Conservation (phyloP, 2,888 invertebrate species). For the Argynnis bischoffii region DNA sequence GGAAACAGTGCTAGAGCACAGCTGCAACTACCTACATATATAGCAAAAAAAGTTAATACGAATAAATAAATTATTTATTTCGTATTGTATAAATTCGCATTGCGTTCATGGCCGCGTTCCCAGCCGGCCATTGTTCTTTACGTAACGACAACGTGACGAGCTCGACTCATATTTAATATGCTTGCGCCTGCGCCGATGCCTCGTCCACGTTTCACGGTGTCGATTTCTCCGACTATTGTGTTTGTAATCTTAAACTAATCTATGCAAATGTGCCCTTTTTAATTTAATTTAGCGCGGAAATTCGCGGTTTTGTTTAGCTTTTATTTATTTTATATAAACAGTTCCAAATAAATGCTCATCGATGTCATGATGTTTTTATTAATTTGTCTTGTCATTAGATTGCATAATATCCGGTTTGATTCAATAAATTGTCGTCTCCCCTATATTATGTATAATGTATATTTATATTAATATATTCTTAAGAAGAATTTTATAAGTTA, state of each 20-base stretch:
- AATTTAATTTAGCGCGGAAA: slow-evolving; percentile 32
- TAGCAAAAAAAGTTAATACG: slow-evolving; percentile 9
- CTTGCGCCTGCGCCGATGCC: slow-evolving; percentile 54
- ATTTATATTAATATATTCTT: not conserved
- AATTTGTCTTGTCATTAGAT: slow-evolving; percentile 1
- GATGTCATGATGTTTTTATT: not conserved
- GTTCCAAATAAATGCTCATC: not conserved
- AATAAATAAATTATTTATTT: slow-evolving; percentile 22
- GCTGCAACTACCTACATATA: not conserved
- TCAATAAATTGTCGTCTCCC: not conserved
- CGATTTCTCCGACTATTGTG: slow-evolving; percentile 70
- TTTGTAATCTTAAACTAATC: slow-evolving; percentile 54
- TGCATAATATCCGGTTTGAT: slow-evolving; percentile 11
- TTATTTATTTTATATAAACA: slow-evolving; percentile 31
- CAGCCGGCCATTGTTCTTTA: slow-evolving; percentile 77
- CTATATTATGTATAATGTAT: not conserved
- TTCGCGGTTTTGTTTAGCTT: slow-evolving; percentile 9
- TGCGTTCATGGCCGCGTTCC: slow-evolving; percentile 73
- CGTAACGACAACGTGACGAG: slow-evolving; percentile 66
- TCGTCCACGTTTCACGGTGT: slow-evolving; percentile 58
- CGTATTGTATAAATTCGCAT: slow-evolving; percentile 51
- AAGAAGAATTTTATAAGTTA: too few relatives aligned
- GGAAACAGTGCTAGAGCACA: not conserved
- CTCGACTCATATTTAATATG: slow-evolving; percentile 54
- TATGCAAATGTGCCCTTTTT: slow-evolving; percentile 43